These are phyloP conservation scores for Griposia aprilina DNA, from an alignment of 2,888 invertebrate species.

Conservation along the genomic window DNA sequence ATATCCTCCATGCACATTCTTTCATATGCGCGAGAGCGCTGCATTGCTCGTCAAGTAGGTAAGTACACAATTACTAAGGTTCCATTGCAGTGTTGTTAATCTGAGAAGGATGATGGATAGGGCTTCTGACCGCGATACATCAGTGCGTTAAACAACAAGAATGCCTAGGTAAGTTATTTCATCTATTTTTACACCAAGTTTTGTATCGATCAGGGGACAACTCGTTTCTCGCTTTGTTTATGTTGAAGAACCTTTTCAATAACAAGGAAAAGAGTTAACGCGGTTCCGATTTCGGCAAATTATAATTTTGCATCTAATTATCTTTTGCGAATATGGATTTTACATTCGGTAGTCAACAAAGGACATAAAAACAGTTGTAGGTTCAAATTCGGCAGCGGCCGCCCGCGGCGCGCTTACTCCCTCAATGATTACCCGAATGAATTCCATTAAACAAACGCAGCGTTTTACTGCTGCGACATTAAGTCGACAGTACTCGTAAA, in stretches of 20 bases:
- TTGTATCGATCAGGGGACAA: constrained; percentile 37
- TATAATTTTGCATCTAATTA: constrained; percentile 60
- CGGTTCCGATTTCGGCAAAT: constrained; percentile 30
- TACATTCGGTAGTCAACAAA: constrained; percentile 71
- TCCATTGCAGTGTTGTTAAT: constrained; percentile 27
- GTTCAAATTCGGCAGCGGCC: constrained; percentile 82
- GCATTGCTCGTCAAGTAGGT: constrained; percentile 13
- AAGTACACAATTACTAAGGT: constrained; percentile 31
- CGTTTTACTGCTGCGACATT: constrained; percentile 76
- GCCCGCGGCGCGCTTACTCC: constrained; percentile 79
- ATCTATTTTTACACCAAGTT: constrained; percentile 44
- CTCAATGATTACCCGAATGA: constrained; percentile 77
- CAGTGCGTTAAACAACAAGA: constrained; percentile 32
- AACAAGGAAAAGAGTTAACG: constrained; percentile 15
- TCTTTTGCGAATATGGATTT: constrained; percentile 54
- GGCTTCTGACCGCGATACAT: constrained; percentile 41
- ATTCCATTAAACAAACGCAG: constrained; percentile 78
- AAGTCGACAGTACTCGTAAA: constrained; percentile 80
- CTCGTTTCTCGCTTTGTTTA: constrained; percentile 18
- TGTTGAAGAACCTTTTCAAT: neutral
- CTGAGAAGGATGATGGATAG: constrained; percentile 49
- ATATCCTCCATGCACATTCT: neutral
- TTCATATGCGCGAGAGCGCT: neutral
- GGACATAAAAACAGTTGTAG: constrained; percentile 77
- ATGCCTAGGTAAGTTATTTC: constrained; percentile 30